Evolutionary conservation across 2,113 vertebrate genomes (phyloP), one percentile per base, ranked within the genome.

Genomic region (Epinephelus moara): DNA sequence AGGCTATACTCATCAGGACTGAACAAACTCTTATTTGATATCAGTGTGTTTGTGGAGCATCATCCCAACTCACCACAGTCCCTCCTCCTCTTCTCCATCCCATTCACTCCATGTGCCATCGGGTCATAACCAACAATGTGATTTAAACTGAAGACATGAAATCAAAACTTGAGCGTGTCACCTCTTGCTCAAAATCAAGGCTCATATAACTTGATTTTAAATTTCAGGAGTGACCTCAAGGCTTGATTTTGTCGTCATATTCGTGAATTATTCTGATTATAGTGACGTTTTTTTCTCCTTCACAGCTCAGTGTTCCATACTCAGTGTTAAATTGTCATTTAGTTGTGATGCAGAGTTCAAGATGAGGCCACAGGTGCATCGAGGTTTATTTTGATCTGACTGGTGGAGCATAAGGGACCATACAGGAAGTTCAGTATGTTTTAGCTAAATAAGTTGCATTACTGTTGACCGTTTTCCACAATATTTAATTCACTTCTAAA

Each of bases 101-200:
- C 83, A 80, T 86, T 78, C 81, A 37, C 77, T 81, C 84, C 88
- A 90, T 91, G 93, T 94, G 90, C 91, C 91, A 88, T 90, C 80
- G 86, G 89, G 83, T 92, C 90, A 89, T 78, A 52, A 73, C 69
- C 72, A 72, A 67, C 72, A 53, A 78, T 84, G 80, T 87, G 73
- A 30, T 78, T 21, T 64, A 74, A 90, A 78, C 8, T 47, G 21
- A 68, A 40, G 76, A 81, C 82, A 57, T 30, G 19, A 82, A 88
- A 91, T 92, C 85, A 91, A 93, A 85, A 69, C 89, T 84, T 83
- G 85, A 81, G 68, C 10, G 18, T 2, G 25, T 80, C 82, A 69
- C 70, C 18, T 52, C 30, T 67, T n/a, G 17, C 12, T 83, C 12
- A 57, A 67, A 81, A 81, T 83, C 77, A 69, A 67, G 45, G 74